Evolutionary conservation across 2,888 invertebrate species (phyloP), one percentile per base, ranked within the genome.

Genomic region (Yponomeuta sedellus): DNA sequence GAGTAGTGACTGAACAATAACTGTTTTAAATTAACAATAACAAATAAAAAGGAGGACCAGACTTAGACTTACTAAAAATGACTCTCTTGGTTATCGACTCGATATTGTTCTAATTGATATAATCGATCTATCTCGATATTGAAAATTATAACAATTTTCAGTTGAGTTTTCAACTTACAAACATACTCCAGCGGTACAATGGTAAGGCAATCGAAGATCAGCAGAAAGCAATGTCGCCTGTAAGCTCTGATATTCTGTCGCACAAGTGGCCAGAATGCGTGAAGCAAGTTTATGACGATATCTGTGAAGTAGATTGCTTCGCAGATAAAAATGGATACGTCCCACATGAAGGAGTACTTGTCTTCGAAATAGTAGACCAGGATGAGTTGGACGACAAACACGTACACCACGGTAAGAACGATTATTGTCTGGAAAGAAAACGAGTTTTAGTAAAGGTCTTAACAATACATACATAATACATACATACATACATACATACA

Each of bases 251-350:
- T 77, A 64, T 89, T 76, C 5, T 81, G 34, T 1, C 88, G 75
- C 2, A 86, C 77, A 4, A 80, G 64, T 0, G 86, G 78, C 90
- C 89, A 90, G 65, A 75, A 82, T 0, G 70, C 52, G 40, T 90
- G 89, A 6, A 88, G 68, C 1, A 84, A 61, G 25, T 81, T 78
- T 3, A 85, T 66, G 0, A 79, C 5, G 1, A 88, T 76, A 68
- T 90, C 88, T 2, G 75, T 6, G 0, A 71, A 25, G 66, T 74
- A 89, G 1, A 83, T n/a, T 1, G 75, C 0, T 68, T 89, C 89
- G 0, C 76, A 70, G 5, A 78, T 0, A 0, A 69, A 52, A 11
- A 83, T 39, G 3, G 74, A 73, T 0, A 75, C 19, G 1, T 81
- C 76, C 6, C 76, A 70, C 0, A 69, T 1, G 44, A 34, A 68